Evolutionary conservation across 2,113 vertebrate species (phyloP).

Genomic region (Vulpes lagopus): DNA sequence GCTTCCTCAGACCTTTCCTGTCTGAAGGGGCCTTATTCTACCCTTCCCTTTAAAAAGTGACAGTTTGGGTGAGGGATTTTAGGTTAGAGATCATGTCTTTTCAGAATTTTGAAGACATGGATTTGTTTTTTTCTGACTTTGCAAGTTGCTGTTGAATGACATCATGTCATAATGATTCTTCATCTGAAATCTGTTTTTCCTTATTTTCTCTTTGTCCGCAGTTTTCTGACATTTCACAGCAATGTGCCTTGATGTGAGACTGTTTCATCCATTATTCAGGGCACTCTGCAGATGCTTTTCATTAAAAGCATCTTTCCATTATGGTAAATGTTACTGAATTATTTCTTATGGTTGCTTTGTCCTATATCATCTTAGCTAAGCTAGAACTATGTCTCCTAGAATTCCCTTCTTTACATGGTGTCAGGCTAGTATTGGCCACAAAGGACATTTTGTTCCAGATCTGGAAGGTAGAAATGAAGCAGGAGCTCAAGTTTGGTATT

Average conservation of each 20-base stretch:
- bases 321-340: not conserved
- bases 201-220: not conserved
- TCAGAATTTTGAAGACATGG: not conserved
- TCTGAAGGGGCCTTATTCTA: not conserved
- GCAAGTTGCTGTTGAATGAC: not conserved
- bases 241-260: not conserved
- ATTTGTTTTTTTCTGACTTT: not conserved
- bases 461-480: not conserved
- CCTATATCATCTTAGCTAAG: not conserved
- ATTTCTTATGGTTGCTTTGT: not conserved
- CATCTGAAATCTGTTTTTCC: not conserved
- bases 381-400: not conserved
- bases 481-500: not conserved
- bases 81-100: not conserved
- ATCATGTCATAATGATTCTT: not conserved
- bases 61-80: not conserved
- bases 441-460: not conserved
- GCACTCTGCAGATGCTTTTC: not conserved
- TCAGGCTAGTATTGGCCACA: not conserved
- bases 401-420: not conserved
- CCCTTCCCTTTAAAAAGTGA: not conserved
- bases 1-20: not conserved
- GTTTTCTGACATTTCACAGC: slow-evolving; percentile 35
- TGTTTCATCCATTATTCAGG: not conserved
- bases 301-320: slow-evolving; percentile 6